phyloP scores from a whole-genome alignment of 2,888 invertebrate species.

The Terebella lapidaria region DNA sequence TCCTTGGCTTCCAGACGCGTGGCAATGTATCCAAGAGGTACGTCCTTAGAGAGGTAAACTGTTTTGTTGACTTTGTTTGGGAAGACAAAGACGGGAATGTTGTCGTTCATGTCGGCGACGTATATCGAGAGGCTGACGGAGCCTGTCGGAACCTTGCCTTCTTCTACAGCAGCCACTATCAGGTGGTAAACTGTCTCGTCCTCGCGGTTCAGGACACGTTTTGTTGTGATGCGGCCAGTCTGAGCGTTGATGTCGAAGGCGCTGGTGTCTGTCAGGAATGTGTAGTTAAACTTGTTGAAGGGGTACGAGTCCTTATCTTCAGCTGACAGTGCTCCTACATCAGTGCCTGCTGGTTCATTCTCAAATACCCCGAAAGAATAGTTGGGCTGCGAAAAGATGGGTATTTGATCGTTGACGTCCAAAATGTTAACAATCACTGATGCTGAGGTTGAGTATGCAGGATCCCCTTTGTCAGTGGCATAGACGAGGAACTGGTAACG shows the following conservation, averaged over 20 bases:
- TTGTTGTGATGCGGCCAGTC: conserved; percentile 79
- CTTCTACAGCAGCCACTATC: conserved; percentile 2
- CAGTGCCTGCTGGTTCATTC: conserved; percentile 13
- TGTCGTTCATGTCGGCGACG: conserved; percentile 24
- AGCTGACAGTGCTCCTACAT: conserved; percentile 17
- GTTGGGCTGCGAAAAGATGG: conserved; percentile 13
- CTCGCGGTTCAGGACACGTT: conserved; percentile 42
- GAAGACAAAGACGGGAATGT: conserved; percentile 19
- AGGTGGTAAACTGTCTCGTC: conserved; percentile 15
- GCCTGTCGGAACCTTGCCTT: conserved; percentile 9
- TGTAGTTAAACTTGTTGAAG: conserved; percentile 14
- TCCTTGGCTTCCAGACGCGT: conserved; percentile 1
- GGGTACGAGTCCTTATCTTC: conserved; percentile 14
- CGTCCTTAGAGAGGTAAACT: conserved; percentile 1
- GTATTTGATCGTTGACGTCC: conserved; percentile 20
- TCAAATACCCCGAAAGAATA: conserved; percentile 16
- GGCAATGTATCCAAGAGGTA: conserved; percentile 4
- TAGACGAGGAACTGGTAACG: conserved; percentile 4
- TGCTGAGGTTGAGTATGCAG: conserved; percentile 6
- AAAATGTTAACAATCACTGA: conserved; percentile 2
- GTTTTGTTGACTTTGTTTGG: conserved; percentile 18
- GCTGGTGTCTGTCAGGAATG: conserved; percentile 33
- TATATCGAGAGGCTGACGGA: conserved; percentile 20
- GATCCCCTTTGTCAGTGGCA: conserved; percentile 14
- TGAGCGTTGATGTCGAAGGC: conserved; percentile 66